A percentile compares a stretch with the other conserved stretches of the same genome.
phyloP scores from a whole-genome alignment of 2,888 invertebrate genomes.

The Acanthopleura granulata region DNA sequence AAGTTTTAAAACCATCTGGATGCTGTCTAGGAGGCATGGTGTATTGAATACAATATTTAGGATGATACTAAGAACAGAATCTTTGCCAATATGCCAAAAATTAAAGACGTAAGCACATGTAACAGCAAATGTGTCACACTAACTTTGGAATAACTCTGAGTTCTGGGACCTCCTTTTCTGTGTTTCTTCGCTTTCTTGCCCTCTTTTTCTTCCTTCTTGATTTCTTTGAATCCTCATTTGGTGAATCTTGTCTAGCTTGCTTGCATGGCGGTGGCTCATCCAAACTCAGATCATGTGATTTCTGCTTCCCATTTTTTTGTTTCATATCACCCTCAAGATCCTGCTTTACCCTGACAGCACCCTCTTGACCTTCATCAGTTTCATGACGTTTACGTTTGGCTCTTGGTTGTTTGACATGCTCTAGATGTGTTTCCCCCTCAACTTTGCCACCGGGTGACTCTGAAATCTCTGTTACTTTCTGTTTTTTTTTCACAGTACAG shows the following conservation, averaged over 20 bases:
- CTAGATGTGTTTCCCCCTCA: background rate
- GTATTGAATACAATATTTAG: too few relatives aligned
- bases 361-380: background rate
- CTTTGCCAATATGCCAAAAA: background rate
- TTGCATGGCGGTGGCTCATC: background rate
- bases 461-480: constrained; percentile 24
- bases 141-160: constrained; percentile 59
- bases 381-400: background rate
- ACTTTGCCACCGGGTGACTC: background rate
- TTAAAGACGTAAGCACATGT: background rate
- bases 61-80: too few relatives aligned
- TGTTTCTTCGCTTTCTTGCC: background rate
- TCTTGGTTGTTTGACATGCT: background rate
- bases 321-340: too few relatives aligned
- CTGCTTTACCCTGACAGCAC: too few relatives aligned
- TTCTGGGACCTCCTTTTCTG: constrained; percentile 44
- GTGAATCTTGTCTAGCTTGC: background rate
- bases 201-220: background rate
- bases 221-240: constrained; percentile 1
- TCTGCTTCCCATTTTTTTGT: too few relatives aligned
- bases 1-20: too few relatives aligned
- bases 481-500: constrained; percentile 36
- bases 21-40: too few relatives aligned
- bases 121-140: constrained; percentile 26
- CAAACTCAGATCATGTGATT: too few relatives aligned